Evolutionary conservation across 2,888 invertebrate genomes (phyloP).

Genomic region (Leptopilina drosophilae): DNA sequence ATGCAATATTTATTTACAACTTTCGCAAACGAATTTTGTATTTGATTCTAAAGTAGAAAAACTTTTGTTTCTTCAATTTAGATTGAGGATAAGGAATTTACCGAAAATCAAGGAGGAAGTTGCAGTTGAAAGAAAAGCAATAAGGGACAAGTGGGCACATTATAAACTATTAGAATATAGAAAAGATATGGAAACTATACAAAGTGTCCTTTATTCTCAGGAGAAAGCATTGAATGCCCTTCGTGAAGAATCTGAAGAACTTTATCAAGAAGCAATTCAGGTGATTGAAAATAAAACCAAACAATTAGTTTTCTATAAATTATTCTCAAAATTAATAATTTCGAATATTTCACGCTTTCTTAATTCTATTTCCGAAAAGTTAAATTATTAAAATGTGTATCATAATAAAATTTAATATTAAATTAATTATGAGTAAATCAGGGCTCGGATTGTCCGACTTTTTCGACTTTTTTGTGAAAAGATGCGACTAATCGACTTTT

Average conservation of each 20-base stretch:
- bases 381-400: no score
- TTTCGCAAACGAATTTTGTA: neutral
- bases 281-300: slow-evolving; percentile 74
- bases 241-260: slow-evolving; percentile 87
- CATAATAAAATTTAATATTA: no score
- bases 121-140: slow-evolving; percentile 81
- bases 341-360: no score
- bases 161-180: slow-evolving; percentile 84
- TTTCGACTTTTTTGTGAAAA: no score
- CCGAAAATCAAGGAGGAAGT: slow-evolving; percentile 79
- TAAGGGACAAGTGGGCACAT: slow-evolving; percentile 87
- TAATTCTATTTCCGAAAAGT: no score
- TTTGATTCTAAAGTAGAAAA: neutral
- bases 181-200: slow-evolving; percentile 83
- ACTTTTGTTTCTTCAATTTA: no score
- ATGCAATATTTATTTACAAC: no score
- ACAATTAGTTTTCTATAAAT: no score
- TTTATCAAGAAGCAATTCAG: slow-evolving; percentile 92
- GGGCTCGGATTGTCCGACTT: no score
- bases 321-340: no score
- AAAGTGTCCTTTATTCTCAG: slow-evolving; percentile 84
- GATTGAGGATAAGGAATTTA: slow-evolving; percentile 79
- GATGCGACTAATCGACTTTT: no score
- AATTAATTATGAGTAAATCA: no score
- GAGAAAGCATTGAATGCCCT: slow-evolving; percentile 89